phyloP scores from a whole-genome alignment of 2,888 invertebrate species.

The Quadroppia sp. region DNA sequence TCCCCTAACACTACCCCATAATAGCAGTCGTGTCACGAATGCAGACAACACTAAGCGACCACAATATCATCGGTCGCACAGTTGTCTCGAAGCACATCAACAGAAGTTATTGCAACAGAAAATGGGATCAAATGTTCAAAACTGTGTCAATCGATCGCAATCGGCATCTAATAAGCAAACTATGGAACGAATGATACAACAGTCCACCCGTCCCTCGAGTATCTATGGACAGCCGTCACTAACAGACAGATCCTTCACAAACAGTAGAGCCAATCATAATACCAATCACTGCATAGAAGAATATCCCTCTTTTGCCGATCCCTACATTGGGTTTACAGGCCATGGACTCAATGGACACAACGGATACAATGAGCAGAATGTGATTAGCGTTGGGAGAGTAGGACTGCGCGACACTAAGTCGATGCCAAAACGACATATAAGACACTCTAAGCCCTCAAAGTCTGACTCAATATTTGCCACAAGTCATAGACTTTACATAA shows the following conservation, averaged over 20 bases:
- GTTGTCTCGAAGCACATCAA: conserved; percentile 29
- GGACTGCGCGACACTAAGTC: conserved; percentile 41
- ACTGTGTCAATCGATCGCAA: conserved; percentile 15
- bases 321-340: neutral
- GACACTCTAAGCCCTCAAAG: conserved; percentile 44
- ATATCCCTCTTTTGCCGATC: conserved; percentile 42
- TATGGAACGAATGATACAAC: conserved; percentile 40
- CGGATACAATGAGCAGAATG: neutral
- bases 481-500: conserved; percentile 9
- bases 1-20: conserved; percentile 42
- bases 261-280: neutral
- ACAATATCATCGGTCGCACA: conserved; percentile 25
- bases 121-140: neutral
- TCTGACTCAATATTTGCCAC: conserved; percentile 44
- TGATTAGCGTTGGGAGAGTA: neutral
- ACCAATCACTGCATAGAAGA: conserved; percentile 34
- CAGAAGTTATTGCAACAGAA: neutral
- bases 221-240: conserved; percentile 45
- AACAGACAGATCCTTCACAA: conserved; percentile 43
- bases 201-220: conserved; percentile 44
- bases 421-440: conserved; percentile 43
- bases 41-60: conserved; percentile 15
- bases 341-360: neutral
- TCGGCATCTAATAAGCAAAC: conserved; percentile 39
- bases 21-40: conserved; percentile 16